Percentiles rank a stretch among this genome's conserved stretches.
Conservation (phyloP, 2,797 vertebrate genomes). For the Urophycis tenuis region DNA sequence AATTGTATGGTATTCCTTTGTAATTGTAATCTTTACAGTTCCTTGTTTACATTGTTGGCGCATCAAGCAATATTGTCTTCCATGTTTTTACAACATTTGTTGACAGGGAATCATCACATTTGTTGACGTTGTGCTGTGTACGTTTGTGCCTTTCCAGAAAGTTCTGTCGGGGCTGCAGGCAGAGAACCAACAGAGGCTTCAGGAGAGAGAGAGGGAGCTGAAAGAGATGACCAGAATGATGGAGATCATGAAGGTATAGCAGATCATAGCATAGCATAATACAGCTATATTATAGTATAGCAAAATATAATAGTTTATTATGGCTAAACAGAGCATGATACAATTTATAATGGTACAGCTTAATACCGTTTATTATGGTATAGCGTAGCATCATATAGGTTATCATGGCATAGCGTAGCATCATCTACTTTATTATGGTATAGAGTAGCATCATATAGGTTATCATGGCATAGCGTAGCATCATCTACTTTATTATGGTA, state of each 20-base stretch:
- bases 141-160: slow-evolving; percentile 50
- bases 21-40: too few species aligned
- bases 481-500: not conserved
- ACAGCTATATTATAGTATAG: not conserved
- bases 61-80: too few species aligned
- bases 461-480: not conserved
- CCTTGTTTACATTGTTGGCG: too few species aligned
- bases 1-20: too few species aligned
- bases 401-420: not conserved
- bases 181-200: slow-evolving; percentile 62
- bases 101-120: not conserved
- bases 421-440: not conserved
- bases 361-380: too few species aligned
- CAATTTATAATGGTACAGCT: not conserved
- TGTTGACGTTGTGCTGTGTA: not conserved
- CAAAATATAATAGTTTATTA: too few species aligned
- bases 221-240: slow-evolving; percentile 72
- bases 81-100: not conserved
- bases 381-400: too few species aligned
- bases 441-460: not conserved
- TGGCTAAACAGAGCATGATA: too few species aligned
- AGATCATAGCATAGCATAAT: not conserved
- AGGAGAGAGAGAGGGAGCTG: slow-evolving; percentile 67
- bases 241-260: slow-evolving; percentile 65
- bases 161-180: slow-evolving; percentile 56